Base-by-base conservation (phyloP, 2,888 invertebrate species). In the Panzeria rudis region DNA sequence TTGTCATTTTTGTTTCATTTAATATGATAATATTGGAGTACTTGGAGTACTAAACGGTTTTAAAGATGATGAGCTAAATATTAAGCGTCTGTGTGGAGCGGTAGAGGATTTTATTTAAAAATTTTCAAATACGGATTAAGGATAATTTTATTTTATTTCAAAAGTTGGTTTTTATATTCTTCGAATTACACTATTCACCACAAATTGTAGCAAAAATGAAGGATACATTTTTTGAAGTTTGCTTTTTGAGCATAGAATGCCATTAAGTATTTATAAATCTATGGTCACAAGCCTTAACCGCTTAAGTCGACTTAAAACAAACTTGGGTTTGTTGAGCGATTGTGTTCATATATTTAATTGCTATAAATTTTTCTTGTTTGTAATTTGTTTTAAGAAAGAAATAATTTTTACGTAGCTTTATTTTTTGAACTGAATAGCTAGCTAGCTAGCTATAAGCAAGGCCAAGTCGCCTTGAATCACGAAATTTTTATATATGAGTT, bases 1-100 rank as follows among this genome's bases (percentile, higher is more conserved):
- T 80, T 80, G 72, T 73, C 73, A 66, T 66, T 66, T 66, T 66
- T 38, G 25, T 35, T 66, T 54, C 50, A 25, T 79, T 56, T 68
- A 64, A 64, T 73, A 25, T 71, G 29, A 13, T 35, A 44, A 64
- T 25, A 29, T 66, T 73, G 9, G 59, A 68, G 32, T 71, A 56
- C 56, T 71, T 44, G 29, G 25, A 75, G 35, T 17, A 17, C 50
- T 59, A 80, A 80, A 69, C 54, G 41, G 20, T 75, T 47, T 62
- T 25, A 20, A 71, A 47, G 64, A 80, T 72, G 54, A 62, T 81
- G 54, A 69, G 75, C 61, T 41, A 66, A 68, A 59, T 59, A 73
- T 68, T 68, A 69, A 76, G 17, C 35, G 8, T 47, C 66, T 54
- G 5, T 4, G 29, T n/a, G 29, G 3, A 29, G 17, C 1, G 38